Evolutionary conservation across 1,140 invertebrate species (phyloP), one percentile per base, ranked within the genome.

Genomic region (Saxidomus purpurata): DNA sequence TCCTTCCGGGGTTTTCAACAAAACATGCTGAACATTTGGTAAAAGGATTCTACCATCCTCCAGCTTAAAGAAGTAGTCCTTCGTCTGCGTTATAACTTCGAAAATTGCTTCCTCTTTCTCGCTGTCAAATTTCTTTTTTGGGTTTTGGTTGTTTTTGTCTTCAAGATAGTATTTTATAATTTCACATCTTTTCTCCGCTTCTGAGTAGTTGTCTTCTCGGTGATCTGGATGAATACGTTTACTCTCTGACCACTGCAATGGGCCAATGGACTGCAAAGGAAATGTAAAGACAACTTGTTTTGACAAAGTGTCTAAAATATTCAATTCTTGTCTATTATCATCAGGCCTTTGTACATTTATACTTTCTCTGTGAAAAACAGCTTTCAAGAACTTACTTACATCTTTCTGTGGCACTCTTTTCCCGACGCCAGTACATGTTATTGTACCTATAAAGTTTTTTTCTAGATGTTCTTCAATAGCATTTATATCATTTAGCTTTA

Each of bases 1-100:
- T n/a, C 74, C 74, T 40, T 77, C 74, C 17, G 74, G 74, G 13
- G 74, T 77, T 77, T 77, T 77, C 8, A 77, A 19, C 36, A 77
- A 31, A 43, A 25, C 59, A 28, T 4, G 28, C 25, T 63, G 25
- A 4, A 22, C 59, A 28, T 63, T 28, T 63, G 59, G 59, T 63
- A 63, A 63, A 28, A 4, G 0, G 4, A 63, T 63, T n/a, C 15
- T 63, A 3, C 59, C 59, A 15, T 63, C 59, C 19, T 55, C 19
- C 43, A 43, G 15, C 4, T 43, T 15, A 43, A 43, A 43, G 4
- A 15, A 4, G 15, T 43, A 43, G 43, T 55, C 19, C 19, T 2
- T 11, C 4, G 3, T 2, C 74, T 77, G 74, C 9, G 38, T 77
- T 43, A 77, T 47, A 19, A 22, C 11, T 77, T 19, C 13, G 28